phyloP scores from a whole-genome alignment of 2,113 vertebrate genomes.

The Scytalopus superciliaris region DNA sequence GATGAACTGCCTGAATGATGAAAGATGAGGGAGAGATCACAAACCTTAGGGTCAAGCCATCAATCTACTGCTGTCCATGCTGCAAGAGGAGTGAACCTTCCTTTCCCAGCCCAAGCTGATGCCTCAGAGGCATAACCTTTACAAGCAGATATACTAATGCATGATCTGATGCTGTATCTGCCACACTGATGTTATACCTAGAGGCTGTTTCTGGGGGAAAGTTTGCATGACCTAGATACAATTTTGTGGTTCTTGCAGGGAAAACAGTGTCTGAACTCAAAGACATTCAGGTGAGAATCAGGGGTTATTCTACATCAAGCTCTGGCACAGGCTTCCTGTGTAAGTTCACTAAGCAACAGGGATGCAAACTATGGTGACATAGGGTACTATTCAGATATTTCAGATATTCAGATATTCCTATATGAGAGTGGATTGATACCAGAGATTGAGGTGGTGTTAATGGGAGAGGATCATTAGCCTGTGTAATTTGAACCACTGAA shows the following conservation, averaged over 20 bases:
- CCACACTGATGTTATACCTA: conserved; percentile 25
- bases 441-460: neutral
- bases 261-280: neutral
- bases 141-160: neutral
- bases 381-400: neutral
- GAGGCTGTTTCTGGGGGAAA: conserved; percentile 19
- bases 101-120: neutral
- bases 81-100: neutral
- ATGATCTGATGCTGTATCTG: conserved; percentile 2
- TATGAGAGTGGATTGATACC: neutral
- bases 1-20: neutral
- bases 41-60: neutral
- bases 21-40: neutral
- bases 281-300: neutral
- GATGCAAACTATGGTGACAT: neutral
- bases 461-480: neutral
- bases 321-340: neutral
- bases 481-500: neutral
- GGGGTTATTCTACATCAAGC: neutral
- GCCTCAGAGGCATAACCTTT: neutral
- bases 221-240: conserved; percentile 8
- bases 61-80: neutral
- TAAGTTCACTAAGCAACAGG: neutral
- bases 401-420: neutral
- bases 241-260: neutral